These are phyloP conservation scores for Zaprionus davidi DNA, from an alignment of 1,140 invertebrate species.

Conservation along the genomic window DNA sequence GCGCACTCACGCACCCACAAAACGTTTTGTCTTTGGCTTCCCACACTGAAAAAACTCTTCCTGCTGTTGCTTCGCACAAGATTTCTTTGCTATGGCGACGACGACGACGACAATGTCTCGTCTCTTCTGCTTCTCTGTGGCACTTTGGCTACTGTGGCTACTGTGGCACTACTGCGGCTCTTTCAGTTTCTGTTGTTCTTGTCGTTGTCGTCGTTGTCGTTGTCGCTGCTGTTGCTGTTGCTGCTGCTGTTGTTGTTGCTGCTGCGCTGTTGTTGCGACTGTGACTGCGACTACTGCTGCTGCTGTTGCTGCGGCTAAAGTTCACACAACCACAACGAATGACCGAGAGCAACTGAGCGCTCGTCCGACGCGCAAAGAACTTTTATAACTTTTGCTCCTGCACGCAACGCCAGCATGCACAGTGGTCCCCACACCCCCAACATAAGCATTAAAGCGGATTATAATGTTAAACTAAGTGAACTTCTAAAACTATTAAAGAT, in stretches of 20 bases:
- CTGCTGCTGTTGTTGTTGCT: slow-evolving; percentile 23
- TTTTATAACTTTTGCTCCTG: slow-evolving; percentile 71
- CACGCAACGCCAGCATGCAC: slow-evolving; percentile 43
- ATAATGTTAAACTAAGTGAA: too few species aligned
- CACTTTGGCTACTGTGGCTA: slow-evolving; percentile 11
- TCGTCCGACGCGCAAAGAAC: slow-evolving; percentile 75
- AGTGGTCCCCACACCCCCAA: slow-evolving; percentile 17
- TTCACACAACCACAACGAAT: slow-evolving; percentile 79
- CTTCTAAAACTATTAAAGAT: too few species aligned
- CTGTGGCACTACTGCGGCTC: slow-evolving; percentile 3
- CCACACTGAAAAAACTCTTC: slow-evolving; percentile 62
- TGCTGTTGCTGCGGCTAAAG: slow-evolving; percentile 52
- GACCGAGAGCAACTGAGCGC: slow-evolving; percentile 80
- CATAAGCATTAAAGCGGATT: background rate
- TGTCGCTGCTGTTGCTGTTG: slow-evolving; percentile 15
- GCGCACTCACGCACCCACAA: slow-evolving; percentile 78
- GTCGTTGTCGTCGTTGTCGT: slow-evolving; percentile 1
- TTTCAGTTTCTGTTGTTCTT: slow-evolving; percentile 15
- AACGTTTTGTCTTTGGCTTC: slow-evolving; percentile 46
- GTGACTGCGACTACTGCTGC: slow-evolving; percentile 53
- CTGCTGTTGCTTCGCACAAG: slow-evolving; percentile 58
- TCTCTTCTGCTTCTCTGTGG: slow-evolving; percentile 23
- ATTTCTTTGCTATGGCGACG: slow-evolving; percentile 45
- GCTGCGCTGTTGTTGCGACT: slow-evolving; percentile 26
- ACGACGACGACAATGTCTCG: slow-evolving; percentile 44